Base-by-base conservation (phyloP, 2,113 vertebrate genomes). In the Micronycteris hirsuta region DNA sequence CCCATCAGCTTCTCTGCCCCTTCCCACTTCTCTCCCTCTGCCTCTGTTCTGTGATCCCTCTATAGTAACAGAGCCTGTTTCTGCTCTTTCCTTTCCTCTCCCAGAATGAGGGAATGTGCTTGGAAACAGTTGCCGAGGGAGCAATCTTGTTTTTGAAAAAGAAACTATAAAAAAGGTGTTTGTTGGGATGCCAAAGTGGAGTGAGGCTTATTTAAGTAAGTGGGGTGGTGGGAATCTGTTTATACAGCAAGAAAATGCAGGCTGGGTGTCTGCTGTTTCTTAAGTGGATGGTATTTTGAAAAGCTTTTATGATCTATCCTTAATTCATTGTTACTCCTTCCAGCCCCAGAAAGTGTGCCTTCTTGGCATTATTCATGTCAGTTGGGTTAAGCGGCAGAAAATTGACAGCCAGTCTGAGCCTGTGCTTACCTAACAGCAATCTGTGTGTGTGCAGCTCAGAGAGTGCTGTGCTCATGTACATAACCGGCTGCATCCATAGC, bases 61-160 rank as follows among this genome's bases (percentile, higher is more conserved):
- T 89, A 65, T 83, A 96, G 90, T 91, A 81, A 93, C 91, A 71
- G 54, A 89, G 36, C 8, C 74, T 96, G 65, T 65, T 86, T 91
- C 31, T 91, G 71, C 71, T 56, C 74, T 84, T 86, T 78, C 61
- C 74, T 91, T 85, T 56, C 20, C 36, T 94, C 89, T 97, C 89
- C 58, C 76, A 56, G 83, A 94, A 94, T 56, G 91, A 95, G 88
- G 41, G 83, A 86, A 87, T 94, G 86, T 94, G 86, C 97, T 97
- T 97, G 80, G 97, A 96, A 97, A 98, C 96, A 95, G 97, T 97
- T 96, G 94, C 97, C 15, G 83, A 92, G 96, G 97, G 93, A 97
- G 95, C 96, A 97, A 94, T 97, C 95, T 96, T 97, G 94, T 95
- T 96, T 98, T 98, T 95, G 92, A 96, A 97, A 97, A 90, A 97